Percentiles rank a stretch among this genome's conserved stretches.
These are phyloP conservation scores for Stratiolaelaps scimitus DNA, from an alignment of 1,140 invertebrate genomes.

Conservation along the genomic window DNA sequence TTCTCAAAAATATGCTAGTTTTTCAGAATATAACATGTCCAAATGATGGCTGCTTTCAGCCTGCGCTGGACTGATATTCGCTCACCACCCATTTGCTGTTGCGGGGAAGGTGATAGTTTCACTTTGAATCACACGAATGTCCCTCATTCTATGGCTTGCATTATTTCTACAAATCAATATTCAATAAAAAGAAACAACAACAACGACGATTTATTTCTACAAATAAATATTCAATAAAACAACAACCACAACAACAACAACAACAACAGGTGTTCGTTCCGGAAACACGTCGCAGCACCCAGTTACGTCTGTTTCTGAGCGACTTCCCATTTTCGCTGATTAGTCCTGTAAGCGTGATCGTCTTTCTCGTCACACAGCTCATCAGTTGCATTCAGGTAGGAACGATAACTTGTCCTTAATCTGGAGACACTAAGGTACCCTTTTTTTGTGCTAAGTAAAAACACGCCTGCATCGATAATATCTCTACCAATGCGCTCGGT, in stretches of 20 bases:
- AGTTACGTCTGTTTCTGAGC: background rate
- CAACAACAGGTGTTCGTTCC: slow-evolving; percentile 7
- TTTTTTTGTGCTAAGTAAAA: no score
- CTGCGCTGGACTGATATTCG: no score
- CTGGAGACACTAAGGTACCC: no score
- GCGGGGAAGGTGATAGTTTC: no score
- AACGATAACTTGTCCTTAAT: background rate
- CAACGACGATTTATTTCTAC: background rate
- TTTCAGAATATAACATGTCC: background rate
- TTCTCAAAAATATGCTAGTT: background rate
- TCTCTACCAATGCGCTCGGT: no score
- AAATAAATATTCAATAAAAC: background rate
- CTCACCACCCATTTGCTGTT: no score
- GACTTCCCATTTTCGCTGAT: background rate
- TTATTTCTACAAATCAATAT: no score
- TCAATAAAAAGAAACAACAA: no score
- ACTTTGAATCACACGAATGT: no score
- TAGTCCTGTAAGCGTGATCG: background rate
- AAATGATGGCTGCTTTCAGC: background rate
- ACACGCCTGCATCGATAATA: no score
- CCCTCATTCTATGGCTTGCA: no score
- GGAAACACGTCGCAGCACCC: background rate
- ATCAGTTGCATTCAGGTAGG: background rate
- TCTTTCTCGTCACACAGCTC: background rate
- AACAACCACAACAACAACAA: no score